Evolutionary conservation across 2,888 invertebrate species (phyloP).

Genomic region (Sepioteuthis lessoniana): DNA sequence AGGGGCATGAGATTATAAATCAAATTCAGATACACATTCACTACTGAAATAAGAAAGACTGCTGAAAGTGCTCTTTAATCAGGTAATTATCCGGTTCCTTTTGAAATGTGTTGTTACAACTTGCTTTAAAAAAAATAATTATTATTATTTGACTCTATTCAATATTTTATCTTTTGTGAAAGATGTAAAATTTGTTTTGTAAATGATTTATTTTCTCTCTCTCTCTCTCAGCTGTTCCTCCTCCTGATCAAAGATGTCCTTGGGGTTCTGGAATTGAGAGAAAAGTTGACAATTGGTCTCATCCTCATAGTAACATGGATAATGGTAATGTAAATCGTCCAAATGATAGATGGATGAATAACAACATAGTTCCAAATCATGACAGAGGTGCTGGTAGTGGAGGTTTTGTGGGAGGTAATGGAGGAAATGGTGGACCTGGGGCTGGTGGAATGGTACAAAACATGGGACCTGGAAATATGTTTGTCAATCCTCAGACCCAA

Average conservation of each 20-base stretch:
- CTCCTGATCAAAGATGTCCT: slow-evolving; percentile 8
- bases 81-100: too few relatives aligned
- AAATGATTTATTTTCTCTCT: not conserved
- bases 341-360: slow-evolving; percentile 51
- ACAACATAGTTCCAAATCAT: not conserved
- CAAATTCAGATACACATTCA: too few relatives aligned
- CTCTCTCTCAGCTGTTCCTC: not conserved
- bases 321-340: slow-evolving; percentile 24
- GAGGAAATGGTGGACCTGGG: not conserved
- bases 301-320: slow-evolving; percentile 50
- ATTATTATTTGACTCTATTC: too few relatives aligned
- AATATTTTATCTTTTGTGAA: too few relatives aligned
- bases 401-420: not conserved
- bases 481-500: slow-evolving; percentile 52
- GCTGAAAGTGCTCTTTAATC: too few relatives aligned
- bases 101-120: too few relatives aligned
- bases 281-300: slow-evolving; percentile 54
- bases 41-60: too few relatives aligned
- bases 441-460: slow-evolving; percentile 42
- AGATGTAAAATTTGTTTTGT: too few relatives aligned
- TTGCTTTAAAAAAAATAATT: too few relatives aligned
- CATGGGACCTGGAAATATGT: slow-evolving; percentile 51
- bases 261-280: slow-evolving; percentile 54
- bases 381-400: slow-evolving; percentile 47
- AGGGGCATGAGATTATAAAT: too few relatives aligned